phyloP scores from a whole-genome alignment of 64 coral and sea anemone genomes.

The Dendronephthya gigantea region DNA sequence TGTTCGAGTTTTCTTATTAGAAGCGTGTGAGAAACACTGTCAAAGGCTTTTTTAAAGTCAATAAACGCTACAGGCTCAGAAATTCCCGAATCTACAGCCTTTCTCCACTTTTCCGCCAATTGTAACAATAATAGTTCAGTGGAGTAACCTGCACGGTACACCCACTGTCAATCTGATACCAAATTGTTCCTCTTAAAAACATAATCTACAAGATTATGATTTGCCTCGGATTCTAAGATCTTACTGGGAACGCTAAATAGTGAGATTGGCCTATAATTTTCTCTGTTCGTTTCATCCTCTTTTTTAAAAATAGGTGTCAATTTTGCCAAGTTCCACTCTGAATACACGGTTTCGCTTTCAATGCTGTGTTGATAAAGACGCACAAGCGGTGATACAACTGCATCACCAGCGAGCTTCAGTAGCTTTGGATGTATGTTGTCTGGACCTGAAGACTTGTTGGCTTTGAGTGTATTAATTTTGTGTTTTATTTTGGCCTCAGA shows the following conservation, averaged over 20 bases:
- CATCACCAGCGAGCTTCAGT: neutral
- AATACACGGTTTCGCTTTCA: neutral
- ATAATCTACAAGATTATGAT: neutral
- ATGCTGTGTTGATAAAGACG: neutral
- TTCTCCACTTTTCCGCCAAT: conserved; percentile 30
- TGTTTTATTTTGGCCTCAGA: neutral
- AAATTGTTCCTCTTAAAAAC: neutral
- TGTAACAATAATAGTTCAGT: conserved; percentile 23
- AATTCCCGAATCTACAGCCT: conserved; percentile 6
- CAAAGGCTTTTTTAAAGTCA: too few relatives aligned
- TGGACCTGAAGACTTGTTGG: neutral
- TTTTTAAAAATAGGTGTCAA: neutral
- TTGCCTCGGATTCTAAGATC: neutral
- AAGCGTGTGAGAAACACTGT: conserved; percentile 2
- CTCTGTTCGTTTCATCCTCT: neutral
- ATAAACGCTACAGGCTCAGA: conserved; percentile 11
- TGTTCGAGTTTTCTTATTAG: neutral
- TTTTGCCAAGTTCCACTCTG: neutral
- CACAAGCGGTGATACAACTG: neutral
- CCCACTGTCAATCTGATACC: conserved; percentile 25
- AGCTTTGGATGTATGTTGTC: conserved; percentile 21
- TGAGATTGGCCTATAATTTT: neutral
- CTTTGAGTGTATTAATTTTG: neutral
- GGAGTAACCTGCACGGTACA: neutral
- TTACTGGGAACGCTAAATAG: neutral